Evolutionary conservation across 2,888 invertebrate genomes (phyloP), one percentile per base, ranked within the genome.

Genomic region (Acronicta aceris): DNA sequence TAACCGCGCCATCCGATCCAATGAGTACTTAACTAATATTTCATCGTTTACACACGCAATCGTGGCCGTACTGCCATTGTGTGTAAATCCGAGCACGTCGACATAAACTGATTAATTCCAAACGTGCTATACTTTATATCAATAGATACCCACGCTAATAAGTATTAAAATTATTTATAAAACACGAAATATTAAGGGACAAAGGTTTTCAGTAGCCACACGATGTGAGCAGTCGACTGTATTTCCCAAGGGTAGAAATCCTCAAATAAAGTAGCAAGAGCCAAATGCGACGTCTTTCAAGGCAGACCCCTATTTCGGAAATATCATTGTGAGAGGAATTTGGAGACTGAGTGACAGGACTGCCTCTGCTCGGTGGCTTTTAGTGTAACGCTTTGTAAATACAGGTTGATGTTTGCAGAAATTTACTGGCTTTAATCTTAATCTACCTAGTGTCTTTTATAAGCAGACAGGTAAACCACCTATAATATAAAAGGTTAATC

Each of bases 81-180:
- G 86, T 92, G 90, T 87, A 89, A 91, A 90, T 91, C 84, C 78
- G 78, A 83, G 85, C 88, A 84, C 86, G 81, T 86, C 85, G 85
- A 86, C 84, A 86, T 81, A 82, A 86, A 87, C 86, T 81, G 77
- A 85, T 86, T 86, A 84, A 87, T 86, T 82, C 78, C 65, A 80
- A 81, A 81, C 83, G 82, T 86, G 83, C 79, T 68, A 55, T 72
- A 75, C 60, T 71, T 61, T 67, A 64, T 57, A 64, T 72, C 70
- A 71, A 74, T 74, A 63, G 70, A 75, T 76, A 69, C 66, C 61
- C 48, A 63, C 53, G 55, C 53, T 51, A 52, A 58, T 71, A 65
- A 71, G 67, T 74, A 78, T 76, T 71, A 69, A 74, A 73, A 76
- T 60, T 48, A 70, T 72, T 59, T 65, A 67, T 61, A 71, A 66